A percentile compares a stretch with the other conserved stretches of the same genome.
These are phyloP conservation scores for Therioaphis trifolii DNA, from an alignment of 2,888 invertebrate genomes.

Conservation along the genomic window DNA sequence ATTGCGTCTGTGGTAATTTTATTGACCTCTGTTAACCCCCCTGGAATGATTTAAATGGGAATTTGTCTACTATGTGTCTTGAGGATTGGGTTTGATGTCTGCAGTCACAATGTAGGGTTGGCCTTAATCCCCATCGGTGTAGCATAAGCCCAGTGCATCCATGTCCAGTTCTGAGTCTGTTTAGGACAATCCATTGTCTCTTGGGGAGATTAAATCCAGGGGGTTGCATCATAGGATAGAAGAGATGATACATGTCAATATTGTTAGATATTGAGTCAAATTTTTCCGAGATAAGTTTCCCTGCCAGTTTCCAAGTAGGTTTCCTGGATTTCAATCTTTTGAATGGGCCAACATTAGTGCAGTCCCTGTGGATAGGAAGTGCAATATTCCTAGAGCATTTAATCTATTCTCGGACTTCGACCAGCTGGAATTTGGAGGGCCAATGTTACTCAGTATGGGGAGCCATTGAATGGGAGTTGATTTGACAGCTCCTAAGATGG, in stretches of 20 bases:
- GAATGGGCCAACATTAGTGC: background rate
- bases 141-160: no score
- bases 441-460: background rate
- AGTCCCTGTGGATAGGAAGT: no score
- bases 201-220: constrained; percentile 14
- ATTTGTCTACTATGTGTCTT: no score
- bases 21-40: no score
- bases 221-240: constrained; percentile 13
- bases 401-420: background rate
- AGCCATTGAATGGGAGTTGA: no score
- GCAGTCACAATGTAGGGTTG: no score
- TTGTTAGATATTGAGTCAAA: background rate
- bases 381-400: background rate
- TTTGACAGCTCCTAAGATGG: no score
- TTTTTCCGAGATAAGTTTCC: background rate
- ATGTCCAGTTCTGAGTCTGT: no score
- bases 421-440: background rate
- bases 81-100: background rate
- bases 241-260: constrained; percentile 8
- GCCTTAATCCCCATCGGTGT: no score
- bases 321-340: constrained; percentile 2
- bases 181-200: no score
- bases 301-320: constrained; percentile 8
- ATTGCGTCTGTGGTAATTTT: no score
- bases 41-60: no score